Evolutionary conservation across 2,113 vertebrate genomes (phyloP).

Genomic region (Lepus americanus): DNA sequence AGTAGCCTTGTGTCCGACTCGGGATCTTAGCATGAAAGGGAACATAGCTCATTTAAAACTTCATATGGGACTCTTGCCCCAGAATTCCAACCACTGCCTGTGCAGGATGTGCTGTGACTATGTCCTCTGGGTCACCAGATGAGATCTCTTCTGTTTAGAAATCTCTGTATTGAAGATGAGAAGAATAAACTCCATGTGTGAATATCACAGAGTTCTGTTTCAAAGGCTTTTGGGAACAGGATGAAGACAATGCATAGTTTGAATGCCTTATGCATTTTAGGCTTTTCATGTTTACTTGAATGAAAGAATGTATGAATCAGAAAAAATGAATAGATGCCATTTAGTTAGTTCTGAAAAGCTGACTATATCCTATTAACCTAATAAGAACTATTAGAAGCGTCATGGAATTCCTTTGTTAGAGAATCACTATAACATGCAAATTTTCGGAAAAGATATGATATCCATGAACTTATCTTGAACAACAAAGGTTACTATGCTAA

Average conservation of each 20-base stretch:
- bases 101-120: neutral
- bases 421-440: neutral
- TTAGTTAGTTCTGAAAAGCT: slow-evolving; percentile 30
- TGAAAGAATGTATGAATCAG: neutral
- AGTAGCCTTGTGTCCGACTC: neutral
- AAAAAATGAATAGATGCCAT: neutral
- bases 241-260: neutral
- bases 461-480: neutral
- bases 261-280: neutral
- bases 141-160: neutral
- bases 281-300: slow-evolving; percentile 6
- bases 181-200: neutral
- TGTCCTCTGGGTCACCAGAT: neutral
- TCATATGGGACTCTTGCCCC: neutral
- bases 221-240: neutral
- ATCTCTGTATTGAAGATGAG: neutral
- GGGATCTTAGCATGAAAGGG: neutral
- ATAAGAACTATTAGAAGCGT: neutral
- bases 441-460: neutral
- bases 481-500: neutral
- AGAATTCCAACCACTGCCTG: neutral
- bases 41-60: neutral
- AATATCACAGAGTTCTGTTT: neutral
- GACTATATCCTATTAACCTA: neutral
- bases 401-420: neutral